A percentile compares a stretch with the other conserved stretches of the same genome.
These are phyloP conservation scores for Conopomorpha cramerella DNA, from an alignment of 1,140 invertebrate species.

Conservation along the genomic window DNA sequence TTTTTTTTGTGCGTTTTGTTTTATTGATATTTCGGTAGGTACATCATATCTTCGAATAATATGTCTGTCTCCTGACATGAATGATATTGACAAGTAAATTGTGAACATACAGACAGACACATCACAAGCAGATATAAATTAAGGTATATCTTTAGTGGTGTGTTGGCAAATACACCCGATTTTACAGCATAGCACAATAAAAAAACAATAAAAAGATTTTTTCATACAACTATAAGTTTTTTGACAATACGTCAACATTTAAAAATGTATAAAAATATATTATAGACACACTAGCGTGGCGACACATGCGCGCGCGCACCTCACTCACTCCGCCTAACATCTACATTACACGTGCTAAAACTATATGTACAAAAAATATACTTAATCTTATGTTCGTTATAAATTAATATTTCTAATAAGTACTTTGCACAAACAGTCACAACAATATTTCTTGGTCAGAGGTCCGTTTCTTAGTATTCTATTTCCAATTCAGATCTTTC, in stretches of 20 bases:
- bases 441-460: slow-evolving; percentile 25
- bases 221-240: slow-evolving; percentile 27
- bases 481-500: neutral
- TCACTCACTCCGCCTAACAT: slow-evolving; percentile 19
- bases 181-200: too few relatives aligned
- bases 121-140: too few relatives aligned
- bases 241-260: slow-evolving; percentile 44
- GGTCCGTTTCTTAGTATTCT: neutral
- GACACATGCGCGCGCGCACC: slow-evolving; percentile 15
- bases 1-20: neutral
- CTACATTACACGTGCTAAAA: slow-evolving; percentile 11
- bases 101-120: too few relatives aligned
- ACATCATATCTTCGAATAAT: neutral
- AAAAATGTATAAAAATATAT: slow-evolving; percentile 43
- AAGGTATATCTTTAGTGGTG: too few relatives aligned
- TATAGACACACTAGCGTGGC: too few relatives aligned
- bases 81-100: too few relatives aligned
- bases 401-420: slow-evolving; percentile 60
- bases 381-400: slow-evolving; percentile 41
- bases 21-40: neutral
- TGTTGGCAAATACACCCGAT: too few relatives aligned
- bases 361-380: slow-evolving; percentile 49
- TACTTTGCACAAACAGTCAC: slow-evolving; percentile 57
- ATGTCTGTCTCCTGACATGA: neutral
- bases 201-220: slow-evolving; percentile 3